These are phyloP conservation scores for Parnassius orleans DNA, from an alignment of 2,888 invertebrate species.

Conservation along the genomic window DNA sequence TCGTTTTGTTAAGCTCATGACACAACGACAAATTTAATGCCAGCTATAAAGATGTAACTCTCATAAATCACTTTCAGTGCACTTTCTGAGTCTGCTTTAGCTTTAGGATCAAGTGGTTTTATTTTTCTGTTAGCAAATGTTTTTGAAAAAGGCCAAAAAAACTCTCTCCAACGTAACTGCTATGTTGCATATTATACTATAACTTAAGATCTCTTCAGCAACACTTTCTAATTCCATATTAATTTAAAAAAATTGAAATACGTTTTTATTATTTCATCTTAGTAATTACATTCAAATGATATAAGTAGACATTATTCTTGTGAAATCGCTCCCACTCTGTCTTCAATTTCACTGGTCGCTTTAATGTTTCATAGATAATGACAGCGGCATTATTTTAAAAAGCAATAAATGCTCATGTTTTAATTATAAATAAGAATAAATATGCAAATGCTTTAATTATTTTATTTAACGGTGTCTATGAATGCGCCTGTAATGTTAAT, in stretches of 20 bases:
- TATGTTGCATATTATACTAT: too few species aligned
- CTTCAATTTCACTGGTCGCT: slow-evolving; percentile 20
- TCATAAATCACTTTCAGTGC: slow-evolving; percentile 13
- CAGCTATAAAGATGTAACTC: slow-evolving; percentile 19
- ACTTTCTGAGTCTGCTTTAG: background rate
- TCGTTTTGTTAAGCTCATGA: slow-evolving; percentile 6
- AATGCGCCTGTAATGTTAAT: slow-evolving; percentile 40
- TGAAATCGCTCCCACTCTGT: slow-evolving; percentile 16
- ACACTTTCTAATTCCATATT: too few species aligned
- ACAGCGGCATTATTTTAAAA: slow-evolving; percentile 28
- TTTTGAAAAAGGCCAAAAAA: too few species aligned
- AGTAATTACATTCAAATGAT: background rate
- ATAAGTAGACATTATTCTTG: background rate
- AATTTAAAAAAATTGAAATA: too few species aligned
- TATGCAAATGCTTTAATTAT: slow-evolving; percentile 29
- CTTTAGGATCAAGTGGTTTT: background rate
- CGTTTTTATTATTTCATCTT: background rate
- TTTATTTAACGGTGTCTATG: slow-evolving; percentile 28
- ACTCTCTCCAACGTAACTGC: too few species aligned
- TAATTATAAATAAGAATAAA: slow-evolving; percentile 34
- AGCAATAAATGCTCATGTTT: slow-evolving; percentile 27
- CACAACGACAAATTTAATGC: slow-evolving; percentile 14
- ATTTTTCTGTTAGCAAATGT: too few species aligned
- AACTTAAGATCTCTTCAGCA: too few species aligned
- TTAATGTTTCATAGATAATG: slow-evolving; percentile 20